phyloP scores from a whole-genome alignment of 2,797 vertebrate genomes.

The Anguilla obscura region DNA sequence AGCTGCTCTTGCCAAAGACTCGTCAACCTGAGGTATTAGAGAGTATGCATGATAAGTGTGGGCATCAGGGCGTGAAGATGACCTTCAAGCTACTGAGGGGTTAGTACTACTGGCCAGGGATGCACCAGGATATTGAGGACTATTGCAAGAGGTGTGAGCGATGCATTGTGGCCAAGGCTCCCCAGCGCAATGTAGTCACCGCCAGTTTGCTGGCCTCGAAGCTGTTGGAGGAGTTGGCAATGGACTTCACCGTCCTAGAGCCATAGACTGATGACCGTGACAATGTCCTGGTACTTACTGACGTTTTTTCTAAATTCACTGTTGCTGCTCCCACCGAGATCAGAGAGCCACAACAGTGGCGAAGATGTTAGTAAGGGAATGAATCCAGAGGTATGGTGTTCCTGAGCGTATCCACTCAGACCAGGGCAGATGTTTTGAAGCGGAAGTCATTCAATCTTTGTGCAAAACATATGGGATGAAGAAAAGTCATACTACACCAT shows the following conservation, averaged over 20 bases:
- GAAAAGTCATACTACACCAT: background rate
- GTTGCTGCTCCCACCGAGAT: background rate
- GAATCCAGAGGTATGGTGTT: background rate
- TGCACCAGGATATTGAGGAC: too few species aligned
- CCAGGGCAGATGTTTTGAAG: background rate
- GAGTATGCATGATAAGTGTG: too few species aligned
- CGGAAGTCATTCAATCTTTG: background rate
- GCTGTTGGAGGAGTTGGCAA: background rate
- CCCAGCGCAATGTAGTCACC: too few species aligned
- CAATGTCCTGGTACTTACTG: constrained; percentile 14
- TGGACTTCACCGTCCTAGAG: constrained; percentile 17
- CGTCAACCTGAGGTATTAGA: too few species aligned
- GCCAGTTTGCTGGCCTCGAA: too few species aligned
- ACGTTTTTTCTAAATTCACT: background rate
- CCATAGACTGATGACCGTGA: background rate
- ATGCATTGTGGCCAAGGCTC: too few species aligned
- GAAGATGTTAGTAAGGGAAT: background rate
- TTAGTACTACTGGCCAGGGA: too few species aligned
- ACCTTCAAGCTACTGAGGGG: too few species aligned
- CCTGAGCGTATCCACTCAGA: constrained; percentile 1
- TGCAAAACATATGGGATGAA: background rate
- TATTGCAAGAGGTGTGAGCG: too few species aligned
- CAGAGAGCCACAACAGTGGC: background rate
- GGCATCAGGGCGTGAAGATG: too few species aligned
- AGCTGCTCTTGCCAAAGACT: too few species aligned